Percentiles rank a stretch among this genome's conserved stretches.
phyloP scores from a whole-genome alignment of 2,797 vertebrate species.

The Euphonia xanthogaster region DNA sequence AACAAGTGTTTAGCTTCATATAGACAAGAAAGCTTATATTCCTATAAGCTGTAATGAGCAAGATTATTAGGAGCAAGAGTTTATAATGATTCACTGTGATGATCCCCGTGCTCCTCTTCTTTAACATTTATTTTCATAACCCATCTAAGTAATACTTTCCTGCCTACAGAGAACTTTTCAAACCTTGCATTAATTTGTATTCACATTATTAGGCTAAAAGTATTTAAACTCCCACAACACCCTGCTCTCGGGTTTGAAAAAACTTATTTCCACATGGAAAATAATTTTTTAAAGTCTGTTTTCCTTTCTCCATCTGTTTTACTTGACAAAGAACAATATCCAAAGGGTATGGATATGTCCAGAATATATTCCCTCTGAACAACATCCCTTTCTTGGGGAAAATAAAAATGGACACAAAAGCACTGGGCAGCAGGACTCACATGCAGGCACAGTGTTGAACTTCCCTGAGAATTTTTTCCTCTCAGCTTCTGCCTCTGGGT shows the following conservation, averaged over 20 bases:
- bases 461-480: neutral
- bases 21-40: neutral
- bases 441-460: neutral
- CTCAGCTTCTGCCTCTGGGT: neutral
- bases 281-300: neutral
- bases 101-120: neutral
- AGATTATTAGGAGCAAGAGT: neutral
- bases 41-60: neutral
- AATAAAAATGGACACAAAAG: neutral
- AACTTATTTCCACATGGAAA: neutral
- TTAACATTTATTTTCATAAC: neutral
- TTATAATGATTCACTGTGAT: neutral
- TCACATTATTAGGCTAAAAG: neutral
- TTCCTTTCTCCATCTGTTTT: neutral
- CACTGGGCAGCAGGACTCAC: neutral
- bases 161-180: neutral
- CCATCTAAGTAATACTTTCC: neutral
- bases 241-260: neutral
- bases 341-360: neutral
- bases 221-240: neutral
- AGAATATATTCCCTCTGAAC: neutral
- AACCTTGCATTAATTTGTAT: neutral
- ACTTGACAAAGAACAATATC: neutral
- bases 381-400: neutral
- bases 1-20: neutral